These are phyloP conservation scores for Mycteria americana DNA, from an alignment of 2,797 vertebrate genomes.

Conservation along the genomic window DNA sequence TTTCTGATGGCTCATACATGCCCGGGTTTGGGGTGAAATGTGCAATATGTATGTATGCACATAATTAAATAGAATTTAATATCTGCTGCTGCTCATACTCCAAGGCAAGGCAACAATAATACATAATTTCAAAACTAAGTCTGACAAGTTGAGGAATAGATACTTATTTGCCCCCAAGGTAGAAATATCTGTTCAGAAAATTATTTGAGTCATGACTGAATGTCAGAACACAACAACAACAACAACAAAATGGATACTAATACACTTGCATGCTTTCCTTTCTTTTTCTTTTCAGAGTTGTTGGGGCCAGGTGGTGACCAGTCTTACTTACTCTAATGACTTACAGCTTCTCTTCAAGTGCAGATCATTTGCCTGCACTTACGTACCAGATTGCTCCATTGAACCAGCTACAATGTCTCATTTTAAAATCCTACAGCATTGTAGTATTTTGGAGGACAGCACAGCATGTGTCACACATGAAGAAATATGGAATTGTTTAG, in stretches of 20 bases:
- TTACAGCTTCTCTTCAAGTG: not conserved
- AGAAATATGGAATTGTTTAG: not conserved
- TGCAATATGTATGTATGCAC: not conserved
- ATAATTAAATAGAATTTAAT: slow-evolving; percentile 30
- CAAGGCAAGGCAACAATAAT: not conserved
- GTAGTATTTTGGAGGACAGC: not conserved
- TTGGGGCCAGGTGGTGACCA: not conserved
- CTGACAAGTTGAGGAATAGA: not conserved
- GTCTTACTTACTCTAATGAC: not conserved
- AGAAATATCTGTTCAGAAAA: not conserved
- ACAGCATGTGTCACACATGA: not conserved
- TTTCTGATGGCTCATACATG: not conserved
- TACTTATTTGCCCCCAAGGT: not conserved
- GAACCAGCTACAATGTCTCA: not conserved
- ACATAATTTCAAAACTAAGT: not conserved
- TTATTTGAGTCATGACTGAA: not conserved
- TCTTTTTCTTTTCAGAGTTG: not conserved
- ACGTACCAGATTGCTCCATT: not conserved
- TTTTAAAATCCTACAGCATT: not conserved
- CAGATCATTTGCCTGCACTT: not conserved
- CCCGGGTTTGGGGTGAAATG: not conserved
- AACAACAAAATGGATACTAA: not conserved
- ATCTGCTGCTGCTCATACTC: not conserved
- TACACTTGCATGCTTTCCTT: not conserved
- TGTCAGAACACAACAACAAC: not conserved